Conservation (phyloP, 2,113 vertebrate species). For the Neodon shergylaensis region DNA sequence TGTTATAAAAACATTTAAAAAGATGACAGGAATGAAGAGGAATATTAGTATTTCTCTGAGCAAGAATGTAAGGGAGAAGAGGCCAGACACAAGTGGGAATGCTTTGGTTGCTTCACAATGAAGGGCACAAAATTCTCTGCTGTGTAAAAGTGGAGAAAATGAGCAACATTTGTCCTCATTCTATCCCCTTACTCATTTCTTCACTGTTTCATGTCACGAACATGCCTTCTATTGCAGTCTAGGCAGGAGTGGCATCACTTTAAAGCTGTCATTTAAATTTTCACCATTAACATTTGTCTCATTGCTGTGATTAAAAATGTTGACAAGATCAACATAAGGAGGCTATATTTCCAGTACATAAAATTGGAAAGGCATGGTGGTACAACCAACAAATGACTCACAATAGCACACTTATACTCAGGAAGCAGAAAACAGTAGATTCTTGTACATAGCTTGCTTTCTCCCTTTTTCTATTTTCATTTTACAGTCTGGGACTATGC, state of each 20-base stretch:
- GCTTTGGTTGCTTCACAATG: neutral
- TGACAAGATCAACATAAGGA: neutral
- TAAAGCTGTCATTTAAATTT: conserved; percentile 6
- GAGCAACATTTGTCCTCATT: neutral
- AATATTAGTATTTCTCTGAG: conserved; percentile 6
- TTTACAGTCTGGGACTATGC: neutral
- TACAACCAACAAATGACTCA: neutral
- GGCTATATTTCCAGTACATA: neutral
- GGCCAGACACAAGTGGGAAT: neutral
- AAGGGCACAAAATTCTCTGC: neutral
- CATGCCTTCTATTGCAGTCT: neutral
- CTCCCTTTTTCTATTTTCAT: neutral
- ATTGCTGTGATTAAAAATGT: neutral
- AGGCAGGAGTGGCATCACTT: neutral
- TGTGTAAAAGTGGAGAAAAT: neutral
- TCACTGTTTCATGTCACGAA: neutral
- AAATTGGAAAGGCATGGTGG: neutral
- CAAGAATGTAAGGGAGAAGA: neutral
- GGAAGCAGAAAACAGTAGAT: neutral
- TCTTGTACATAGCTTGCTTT: neutral
- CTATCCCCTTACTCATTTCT: neutral
- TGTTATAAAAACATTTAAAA: neutral
- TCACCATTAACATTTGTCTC: neutral
- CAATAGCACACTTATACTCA: neutral
- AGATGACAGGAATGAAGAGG: neutral